Evolutionary conservation across 1,140 invertebrate species (phyloP).

Genomic region (Bombus picipes): DNA sequence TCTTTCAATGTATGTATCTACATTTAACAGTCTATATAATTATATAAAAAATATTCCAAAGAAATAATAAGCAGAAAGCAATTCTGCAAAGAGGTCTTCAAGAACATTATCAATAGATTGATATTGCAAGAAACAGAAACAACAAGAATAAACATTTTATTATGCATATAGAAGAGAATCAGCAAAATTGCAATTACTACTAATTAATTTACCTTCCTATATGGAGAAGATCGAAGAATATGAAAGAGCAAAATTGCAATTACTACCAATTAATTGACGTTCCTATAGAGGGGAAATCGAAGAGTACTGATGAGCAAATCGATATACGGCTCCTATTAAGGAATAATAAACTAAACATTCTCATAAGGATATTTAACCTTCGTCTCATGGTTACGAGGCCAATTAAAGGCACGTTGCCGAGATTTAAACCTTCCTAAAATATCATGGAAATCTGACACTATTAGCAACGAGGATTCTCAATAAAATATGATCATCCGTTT

Average conservation of each 20-base stretch:
- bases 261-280: neutral
- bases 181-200: neutral
- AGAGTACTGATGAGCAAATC: neutral
- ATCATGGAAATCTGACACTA: slow-evolving; percentile 7
- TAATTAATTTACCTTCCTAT: neutral
- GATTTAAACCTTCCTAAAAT: slow-evolving; percentile 24
- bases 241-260: neutral
- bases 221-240: neutral
- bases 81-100: no score
- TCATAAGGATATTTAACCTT: slow-evolving; percentile 42
- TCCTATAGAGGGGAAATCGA: neutral
- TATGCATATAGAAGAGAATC: no score
- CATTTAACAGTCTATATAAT: no score
- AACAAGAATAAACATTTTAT: neutral
- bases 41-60: no score
- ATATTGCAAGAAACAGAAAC: neutral
- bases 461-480: neutral
- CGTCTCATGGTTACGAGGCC: slow-evolving; percentile 35
- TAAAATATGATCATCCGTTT: slow-evolving; percentile 2
- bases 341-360: slow-evolving; percentile 42
- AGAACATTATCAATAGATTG: no score
- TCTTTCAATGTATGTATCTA: no score
- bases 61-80: no score
- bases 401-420: slow-evolving; percentile 46
- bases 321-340: no score